Percentiles rank a stretch among this genome's conserved stretches.
Evolutionary conservation across 1,140 invertebrate species (phyloP).

Genomic region (Nilaparvata lugens): DNA sequence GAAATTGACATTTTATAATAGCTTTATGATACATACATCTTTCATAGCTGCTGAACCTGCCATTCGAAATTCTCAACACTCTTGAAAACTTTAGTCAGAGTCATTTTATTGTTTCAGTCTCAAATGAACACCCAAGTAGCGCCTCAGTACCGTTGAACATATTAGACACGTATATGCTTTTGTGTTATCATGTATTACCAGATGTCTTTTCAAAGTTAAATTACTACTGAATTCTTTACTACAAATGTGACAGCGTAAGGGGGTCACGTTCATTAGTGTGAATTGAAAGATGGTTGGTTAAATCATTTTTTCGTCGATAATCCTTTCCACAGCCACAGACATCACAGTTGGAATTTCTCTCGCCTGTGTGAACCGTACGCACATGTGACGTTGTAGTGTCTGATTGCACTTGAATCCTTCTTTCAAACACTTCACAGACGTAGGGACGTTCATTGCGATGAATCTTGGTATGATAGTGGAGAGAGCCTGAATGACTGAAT

Average conservation of each 20-base stretch:
- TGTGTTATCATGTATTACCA: slow-evolving; percentile 57
- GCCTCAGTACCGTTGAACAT: slow-evolving; percentile 58
- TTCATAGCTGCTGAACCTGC: no score
- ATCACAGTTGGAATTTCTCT: slow-evolving; percentile 7
- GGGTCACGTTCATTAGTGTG: slow-evolving; percentile 18
- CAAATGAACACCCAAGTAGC: slow-evolving; percentile 37
- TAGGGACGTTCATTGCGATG: no score
- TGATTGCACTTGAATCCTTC: slow-evolving; percentile 9
- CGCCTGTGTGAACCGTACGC: slow-evolving; percentile 3
- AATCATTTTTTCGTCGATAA: slow-evolving; percentile 32
- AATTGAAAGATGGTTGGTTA: slow-evolving; percentile 24
- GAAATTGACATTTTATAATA: no score
- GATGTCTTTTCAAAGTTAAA: slow-evolving; percentile 12
- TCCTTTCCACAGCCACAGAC: slow-evolving; percentile 29
- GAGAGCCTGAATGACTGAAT: no score
- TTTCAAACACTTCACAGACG: slow-evolving; percentile 14
- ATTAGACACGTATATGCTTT: slow-evolving; percentile 59
- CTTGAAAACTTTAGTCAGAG: no score
- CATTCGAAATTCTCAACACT: no score
- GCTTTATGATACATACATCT: no score
- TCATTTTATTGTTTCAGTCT: background rate
- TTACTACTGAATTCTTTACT: slow-evolving; percentile 22
- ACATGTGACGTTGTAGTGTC: slow-evolving; percentile 8
- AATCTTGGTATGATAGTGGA: no score
- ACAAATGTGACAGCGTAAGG: slow-evolving; percentile 25